Evolutionary conservation across 2,888 invertebrate genomes (phyloP).

Genomic region (Ophion ventricosus): DNA sequence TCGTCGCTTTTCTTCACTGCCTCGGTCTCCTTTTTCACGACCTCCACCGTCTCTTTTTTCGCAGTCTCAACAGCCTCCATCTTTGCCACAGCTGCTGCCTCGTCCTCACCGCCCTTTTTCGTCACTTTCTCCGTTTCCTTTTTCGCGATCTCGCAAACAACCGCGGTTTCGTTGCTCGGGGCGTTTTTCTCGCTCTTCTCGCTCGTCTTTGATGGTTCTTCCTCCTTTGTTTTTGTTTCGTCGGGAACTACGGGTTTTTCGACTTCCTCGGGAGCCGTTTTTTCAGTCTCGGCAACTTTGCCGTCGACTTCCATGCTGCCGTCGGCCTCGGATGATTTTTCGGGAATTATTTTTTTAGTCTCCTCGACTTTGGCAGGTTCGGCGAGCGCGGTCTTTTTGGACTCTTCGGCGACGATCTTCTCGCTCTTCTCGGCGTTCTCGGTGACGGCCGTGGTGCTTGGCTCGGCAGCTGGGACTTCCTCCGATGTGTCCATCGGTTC

Average conservation of each 20-base stretch:
- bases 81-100: slow-evolving; percentile 7
- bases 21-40: slow-evolving; percentile 36
- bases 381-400: slow-evolving; percentile 45
- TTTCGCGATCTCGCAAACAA: slow-evolving; percentile 32
- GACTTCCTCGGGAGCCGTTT: slow-evolving; percentile 40
- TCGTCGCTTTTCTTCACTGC: slow-evolving; percentile 28
- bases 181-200: slow-evolving; percentile 73
- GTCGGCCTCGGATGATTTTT: slow-evolving; percentile 39
- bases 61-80: slow-evolving; percentile 37
- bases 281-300: slow-evolving; percentile 62
- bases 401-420: slow-evolving; percentile 23
- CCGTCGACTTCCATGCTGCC: slow-evolving; percentile 60
- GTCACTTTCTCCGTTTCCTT: slow-evolving; percentile 48
- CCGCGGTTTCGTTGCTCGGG: slow-evolving; percentile 22
- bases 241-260: slow-evolving; percentile 51
- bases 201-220: slow-evolving; percentile 74
- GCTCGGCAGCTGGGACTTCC: slow-evolving; percentile 68
- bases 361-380: slow-evolving; percentile 52
- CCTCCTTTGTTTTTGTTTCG: slow-evolving; percentile 61
- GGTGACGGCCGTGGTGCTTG: background rate
- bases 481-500: slow-evolving; percentile 80
- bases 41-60: slow-evolving; percentile 56
- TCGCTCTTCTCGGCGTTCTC: slow-evolving; percentile 57
- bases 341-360: slow-evolving; percentile 42
- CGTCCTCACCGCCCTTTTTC: background rate